Base-by-base conservation (phyloP, 53 echinoderm and acorn worm species). In the Hippasteria phrygiana region DNA sequence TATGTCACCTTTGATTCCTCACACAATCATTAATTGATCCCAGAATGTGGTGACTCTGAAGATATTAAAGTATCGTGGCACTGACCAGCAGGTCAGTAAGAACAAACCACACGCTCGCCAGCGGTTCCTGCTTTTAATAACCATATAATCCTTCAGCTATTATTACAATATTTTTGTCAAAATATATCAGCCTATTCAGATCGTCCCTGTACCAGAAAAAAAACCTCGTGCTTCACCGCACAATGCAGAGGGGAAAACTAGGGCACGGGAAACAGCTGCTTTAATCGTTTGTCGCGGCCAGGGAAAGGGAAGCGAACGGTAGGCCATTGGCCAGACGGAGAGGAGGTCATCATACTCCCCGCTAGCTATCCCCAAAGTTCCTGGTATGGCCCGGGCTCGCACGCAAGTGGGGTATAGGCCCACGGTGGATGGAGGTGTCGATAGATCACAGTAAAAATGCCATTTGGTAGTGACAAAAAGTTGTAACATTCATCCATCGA, bases 271-370 rank as follows among this genome's bases (percentile, higher is more conserved):
- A 85, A 48, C 85, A 85, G 85, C 85, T 85, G 85, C 37, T 48
- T 65, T 11, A 32, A 71, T 45, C 27, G 70, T 69, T 71, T 70
- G 53, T 50, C 37, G 26, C 34, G 69, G 34, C 34, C 34, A 11
- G 69, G 2, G 34, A 33, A 48, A 85, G 85, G 85, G 65, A 70
- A 85, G 71, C 85, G 85, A 85, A 71, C 71, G 85, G 12, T 50
- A 69, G 85, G 85, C 85, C 85, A 71, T 71, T 85, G 85, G 85
- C 85, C 85, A 85, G 85, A 71, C 85, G 71, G 85, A 51, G 85
- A 70, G 64, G 24, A 85, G 85, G 85, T 85, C 85, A 85, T 17
- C 71, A 71, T 71, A 50, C 71, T 47, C 85, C 70, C 85, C 66
- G 46, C 10, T 66, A 83, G 32, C 83, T 83, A 31, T 74, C 66